A percentile compares a stretch with the other conserved stretches of the same genome.
Conservation (phyloP, 2,113 vertebrate species). For the Apteryx mantelli region DNA sequence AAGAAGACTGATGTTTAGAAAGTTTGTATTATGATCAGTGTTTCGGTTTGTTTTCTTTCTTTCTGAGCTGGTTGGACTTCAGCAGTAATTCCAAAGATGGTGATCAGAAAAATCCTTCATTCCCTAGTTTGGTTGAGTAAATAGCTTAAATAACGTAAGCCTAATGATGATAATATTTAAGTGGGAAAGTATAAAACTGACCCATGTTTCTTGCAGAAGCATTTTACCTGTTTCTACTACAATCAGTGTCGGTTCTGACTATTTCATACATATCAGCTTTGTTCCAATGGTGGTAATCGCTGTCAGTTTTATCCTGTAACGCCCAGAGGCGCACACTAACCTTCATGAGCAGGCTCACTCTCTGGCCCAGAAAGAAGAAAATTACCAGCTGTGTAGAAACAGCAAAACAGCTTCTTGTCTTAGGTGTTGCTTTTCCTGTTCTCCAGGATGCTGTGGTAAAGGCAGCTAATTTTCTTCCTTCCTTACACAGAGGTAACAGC, state of each 20-base stretch:
- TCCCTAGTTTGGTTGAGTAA: background rate
- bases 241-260: background rate
- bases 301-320: background rate
- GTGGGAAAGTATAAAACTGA: background rate
- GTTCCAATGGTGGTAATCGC: fast-evolving
- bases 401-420: background rate
- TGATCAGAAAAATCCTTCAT: background rate
- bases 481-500: background rate
- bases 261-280: background rate
- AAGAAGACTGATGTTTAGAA: background rate
- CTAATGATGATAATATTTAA: background rate
- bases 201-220: background rate
- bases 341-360: background rate
- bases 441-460: background rate
- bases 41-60: background rate
- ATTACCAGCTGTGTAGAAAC: background rate
- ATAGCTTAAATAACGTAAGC: background rate
- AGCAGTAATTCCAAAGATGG: background rate
- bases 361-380: background rate
- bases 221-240: background rate
- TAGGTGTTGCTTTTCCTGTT: background rate
- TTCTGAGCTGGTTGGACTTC: background rate
- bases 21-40: background rate
- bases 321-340: background rate
- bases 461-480: background rate